Evolutionary conservation across 1,140 invertebrate genomes (phyloP).

Genomic region (Aphelinus atriplicis): DNA sequence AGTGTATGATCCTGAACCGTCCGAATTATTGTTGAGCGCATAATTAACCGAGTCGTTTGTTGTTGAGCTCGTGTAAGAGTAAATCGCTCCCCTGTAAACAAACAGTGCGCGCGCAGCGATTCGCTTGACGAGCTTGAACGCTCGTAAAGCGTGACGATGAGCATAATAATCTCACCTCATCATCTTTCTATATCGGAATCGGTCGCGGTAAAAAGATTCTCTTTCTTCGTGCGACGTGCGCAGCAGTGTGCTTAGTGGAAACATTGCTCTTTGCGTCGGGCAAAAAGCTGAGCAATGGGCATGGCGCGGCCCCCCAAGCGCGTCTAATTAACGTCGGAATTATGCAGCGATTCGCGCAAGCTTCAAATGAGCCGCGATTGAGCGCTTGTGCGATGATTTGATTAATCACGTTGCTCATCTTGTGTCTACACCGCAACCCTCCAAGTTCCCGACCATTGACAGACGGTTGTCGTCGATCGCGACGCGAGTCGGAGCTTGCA

Average conservation of each 20-base stretch:
- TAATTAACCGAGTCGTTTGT: background rate
- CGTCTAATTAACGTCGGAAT: background rate
- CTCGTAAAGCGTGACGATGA: conserved; percentile 9
- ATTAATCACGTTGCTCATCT: too few species aligned
- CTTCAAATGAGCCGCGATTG: too few species aligned
- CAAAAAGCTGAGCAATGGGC: background rate
- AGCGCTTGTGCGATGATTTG: too few species aligned
- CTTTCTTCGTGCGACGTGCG: background rate
- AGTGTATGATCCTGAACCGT: too few species aligned
- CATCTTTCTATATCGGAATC: conserved; percentile 17
- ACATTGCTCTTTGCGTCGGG: background rate
- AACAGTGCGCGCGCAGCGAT: conserved; percentile 1
- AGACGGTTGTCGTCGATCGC: too few species aligned
- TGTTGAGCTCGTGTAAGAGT: background rate
- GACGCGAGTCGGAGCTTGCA: too few species aligned
- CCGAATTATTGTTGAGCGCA: too few species aligned
- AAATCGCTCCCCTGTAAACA: conserved; percentile 5
- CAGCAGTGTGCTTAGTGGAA: background rate
- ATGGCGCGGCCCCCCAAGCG: background rate
- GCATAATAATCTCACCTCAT: conserved; percentile 20
- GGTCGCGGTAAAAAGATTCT: background rate
- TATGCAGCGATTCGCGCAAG: background rate
- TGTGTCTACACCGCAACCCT: too few species aligned
- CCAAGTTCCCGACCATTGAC: too few species aligned
- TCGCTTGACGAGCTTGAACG: background rate